A percentile compares a stretch with the other conserved stretches of the same genome.
Evolutionary conservation across 92 coral and sea anemone species (phyloP).

Genomic region (Bergia sp.): DNA sequence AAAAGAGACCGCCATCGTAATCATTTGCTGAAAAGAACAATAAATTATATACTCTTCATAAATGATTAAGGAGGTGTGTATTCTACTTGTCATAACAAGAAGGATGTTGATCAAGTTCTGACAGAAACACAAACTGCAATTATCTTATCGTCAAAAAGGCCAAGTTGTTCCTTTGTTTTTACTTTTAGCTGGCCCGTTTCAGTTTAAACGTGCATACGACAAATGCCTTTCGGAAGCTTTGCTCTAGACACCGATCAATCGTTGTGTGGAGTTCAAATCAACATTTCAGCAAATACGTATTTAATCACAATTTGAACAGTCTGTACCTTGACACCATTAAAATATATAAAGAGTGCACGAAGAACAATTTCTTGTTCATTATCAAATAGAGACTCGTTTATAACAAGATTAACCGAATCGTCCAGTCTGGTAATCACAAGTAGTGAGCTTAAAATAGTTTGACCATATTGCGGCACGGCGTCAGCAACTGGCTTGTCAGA

Average conservation of each 20-base stretch:
- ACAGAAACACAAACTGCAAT: background rate
- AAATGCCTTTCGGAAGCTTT: background rate
- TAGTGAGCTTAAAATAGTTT: conserved; percentile 15
- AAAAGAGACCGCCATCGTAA: conserved; percentile 2
- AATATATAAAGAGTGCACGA: background rate
- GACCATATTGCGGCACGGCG: background rate
- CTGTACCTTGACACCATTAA: too few species aligned
- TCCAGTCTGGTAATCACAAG: background rate
- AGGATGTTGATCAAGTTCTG: background rate
- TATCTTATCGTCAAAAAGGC: background rate
- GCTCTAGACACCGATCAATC: background rate
- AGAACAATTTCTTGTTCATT: background rate
- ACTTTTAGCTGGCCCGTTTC: background rate
- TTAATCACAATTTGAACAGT: too few species aligned
- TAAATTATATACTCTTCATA: conserved; percentile 20
- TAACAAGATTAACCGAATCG: background rate
- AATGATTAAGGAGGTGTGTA: background rate
- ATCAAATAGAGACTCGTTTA: background rate
- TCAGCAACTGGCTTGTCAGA: background rate
- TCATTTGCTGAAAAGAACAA: conserved; percentile 37
- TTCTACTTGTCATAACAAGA: conserved; percentile 19
- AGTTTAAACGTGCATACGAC: background rate
- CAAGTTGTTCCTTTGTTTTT: background rate
- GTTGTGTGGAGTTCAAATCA: background rate
- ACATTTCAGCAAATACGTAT: background rate